Evolutionary conservation across 2,888 invertebrate genomes (phyloP).

Genomic region (Drosophila ezoana): DNA sequence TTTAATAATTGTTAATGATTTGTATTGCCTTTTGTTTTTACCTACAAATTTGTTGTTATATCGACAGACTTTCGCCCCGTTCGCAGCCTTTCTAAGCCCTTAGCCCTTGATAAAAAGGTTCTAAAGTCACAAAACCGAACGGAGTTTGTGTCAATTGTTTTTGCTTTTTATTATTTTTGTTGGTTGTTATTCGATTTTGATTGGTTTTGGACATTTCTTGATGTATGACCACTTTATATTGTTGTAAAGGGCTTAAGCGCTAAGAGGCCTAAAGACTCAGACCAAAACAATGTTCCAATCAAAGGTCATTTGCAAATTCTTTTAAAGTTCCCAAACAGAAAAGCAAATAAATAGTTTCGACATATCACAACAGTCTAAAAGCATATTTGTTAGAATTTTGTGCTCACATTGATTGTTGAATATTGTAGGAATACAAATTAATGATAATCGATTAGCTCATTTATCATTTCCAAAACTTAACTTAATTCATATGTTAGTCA

Average conservation of each 20-base stretch:
- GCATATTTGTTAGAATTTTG: too few species aligned
- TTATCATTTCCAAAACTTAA: conserved; percentile 3
- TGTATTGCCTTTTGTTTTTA: conserved; percentile 66
- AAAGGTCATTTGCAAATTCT: conserved; percentile 29
- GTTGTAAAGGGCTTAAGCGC: conserved; percentile 70
- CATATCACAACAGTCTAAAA: too few species aligned
- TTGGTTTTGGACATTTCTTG: conserved; percentile 55
- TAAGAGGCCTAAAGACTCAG: conserved; percentile 20
- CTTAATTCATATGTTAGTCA: conserved; percentile 3
- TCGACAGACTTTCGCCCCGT: conserved; percentile 43
- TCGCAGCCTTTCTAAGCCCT: conserved; percentile 1
- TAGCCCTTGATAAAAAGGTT: conserved; percentile 34
- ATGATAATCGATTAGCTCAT: conserved; percentile 12
- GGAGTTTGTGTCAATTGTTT: conserved; percentile 67
- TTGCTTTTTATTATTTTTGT: conserved; percentile 19
- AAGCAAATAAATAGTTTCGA: not conserved
- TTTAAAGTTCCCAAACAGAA: conserved; percentile 9
- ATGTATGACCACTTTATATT: conserved; percentile 55
- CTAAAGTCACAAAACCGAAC: conserved; percentile 32
- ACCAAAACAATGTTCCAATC: conserved; percentile 52
- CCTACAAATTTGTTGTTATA: conserved; percentile 41
- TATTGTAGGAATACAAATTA: conserved; percentile 7
- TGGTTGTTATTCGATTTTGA: conserved; percentile 56
- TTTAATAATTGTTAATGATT: conserved; percentile 77
- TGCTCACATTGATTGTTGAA: conserved; percentile 29